Conservation (phyloP, 2,113 vertebrate species). For the Macheiramphus alcinus region DNA sequence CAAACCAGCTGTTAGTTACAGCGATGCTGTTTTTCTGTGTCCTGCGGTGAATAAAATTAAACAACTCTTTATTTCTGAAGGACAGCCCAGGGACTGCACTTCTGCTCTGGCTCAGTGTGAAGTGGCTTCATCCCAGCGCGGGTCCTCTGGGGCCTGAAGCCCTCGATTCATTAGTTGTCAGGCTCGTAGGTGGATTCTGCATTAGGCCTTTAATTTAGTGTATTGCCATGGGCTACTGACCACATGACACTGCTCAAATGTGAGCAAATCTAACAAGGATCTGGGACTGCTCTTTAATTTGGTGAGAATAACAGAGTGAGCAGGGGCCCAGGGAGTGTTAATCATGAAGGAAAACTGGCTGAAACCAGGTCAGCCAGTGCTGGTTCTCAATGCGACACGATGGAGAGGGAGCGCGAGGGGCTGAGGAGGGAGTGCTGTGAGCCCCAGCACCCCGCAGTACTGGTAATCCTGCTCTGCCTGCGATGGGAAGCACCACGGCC, state of each 20-base stretch:
- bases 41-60: constrained; percentile 69
- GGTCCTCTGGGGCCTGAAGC: constrained; percentile 79
- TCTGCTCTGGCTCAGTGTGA: constrained; percentile 74
- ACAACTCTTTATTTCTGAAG: constrained; percentile 71
- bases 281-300: constrained; percentile 74
- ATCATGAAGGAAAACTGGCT: constrained; percentile 62
- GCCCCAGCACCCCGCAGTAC: accelerated
- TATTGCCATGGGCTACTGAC: constrained; percentile 84
- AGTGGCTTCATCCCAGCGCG: constrained; percentile 77
- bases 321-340: constrained; percentile 44
- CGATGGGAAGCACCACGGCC: accelerated
- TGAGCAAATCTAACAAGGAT: constrained; percentile 83
- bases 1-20: constrained; percentile 17
- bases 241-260: constrained; percentile 76
- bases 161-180: constrained; percentile 90
- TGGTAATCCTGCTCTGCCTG: accelerated
- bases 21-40: constrained; percentile 57
- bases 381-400: not conserved
- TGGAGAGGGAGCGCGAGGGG: not conserved
- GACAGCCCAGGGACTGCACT: constrained; percentile 73
- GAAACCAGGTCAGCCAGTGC: constrained; percentile 56
- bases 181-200: constrained; percentile 83
- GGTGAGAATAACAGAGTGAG: constrained; percentile 66
- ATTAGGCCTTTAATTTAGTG: constrained; percentile 92
- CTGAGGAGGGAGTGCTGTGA: not conserved